Evolutionary conservation across 2,797 vertebrate species (phyloP).

Genomic region (Setipinna tenuifilis): DNA sequence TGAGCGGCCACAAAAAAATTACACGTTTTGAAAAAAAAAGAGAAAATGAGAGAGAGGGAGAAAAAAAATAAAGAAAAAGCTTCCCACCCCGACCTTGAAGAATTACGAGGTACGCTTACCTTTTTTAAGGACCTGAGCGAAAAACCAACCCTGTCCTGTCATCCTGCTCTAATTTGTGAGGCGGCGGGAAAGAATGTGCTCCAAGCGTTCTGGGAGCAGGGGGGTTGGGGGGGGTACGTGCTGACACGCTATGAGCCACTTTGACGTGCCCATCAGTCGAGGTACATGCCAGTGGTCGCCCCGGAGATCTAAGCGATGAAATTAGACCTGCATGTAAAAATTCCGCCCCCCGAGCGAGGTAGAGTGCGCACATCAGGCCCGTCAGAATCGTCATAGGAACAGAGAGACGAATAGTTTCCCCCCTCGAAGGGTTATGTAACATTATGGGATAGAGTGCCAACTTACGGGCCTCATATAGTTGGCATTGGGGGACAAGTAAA

Average conservation of each 20-base stretch:
- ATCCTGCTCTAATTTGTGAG: not conserved
- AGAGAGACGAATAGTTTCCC: not conserved
- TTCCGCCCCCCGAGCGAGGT: not conserved
- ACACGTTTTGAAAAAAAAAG: not conserved
- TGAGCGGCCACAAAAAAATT: not conserved
- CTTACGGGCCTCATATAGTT: not conserved
- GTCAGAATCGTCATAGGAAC: not conserved
- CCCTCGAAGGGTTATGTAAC: not conserved
- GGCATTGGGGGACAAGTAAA: not conserved
- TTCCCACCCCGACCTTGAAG: not conserved
- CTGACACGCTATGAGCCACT: not conserved
- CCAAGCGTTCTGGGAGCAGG: not conserved
- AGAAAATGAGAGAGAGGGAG: not conserved
- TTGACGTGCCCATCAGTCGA: not conserved
- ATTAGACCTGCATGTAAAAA: constrained; percentile 23
- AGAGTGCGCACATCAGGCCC: not conserved
- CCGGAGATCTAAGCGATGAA: constrained; percentile 23
- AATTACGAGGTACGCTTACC: not conserved
- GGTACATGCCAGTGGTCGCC: constrained; percentile 20
- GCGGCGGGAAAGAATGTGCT: not conserved
- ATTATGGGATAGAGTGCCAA: not conserved
- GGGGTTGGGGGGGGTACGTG: too few species aligned
- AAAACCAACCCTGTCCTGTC: not conserved
- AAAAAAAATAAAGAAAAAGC: not conserved
- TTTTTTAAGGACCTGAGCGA: not conserved